A percentile compares a stretch with the other conserved stretches of the same genome.
Conservation (phyloP, 2,888 invertebrate genomes). For the Pyrochroa serraticornis region DNA sequence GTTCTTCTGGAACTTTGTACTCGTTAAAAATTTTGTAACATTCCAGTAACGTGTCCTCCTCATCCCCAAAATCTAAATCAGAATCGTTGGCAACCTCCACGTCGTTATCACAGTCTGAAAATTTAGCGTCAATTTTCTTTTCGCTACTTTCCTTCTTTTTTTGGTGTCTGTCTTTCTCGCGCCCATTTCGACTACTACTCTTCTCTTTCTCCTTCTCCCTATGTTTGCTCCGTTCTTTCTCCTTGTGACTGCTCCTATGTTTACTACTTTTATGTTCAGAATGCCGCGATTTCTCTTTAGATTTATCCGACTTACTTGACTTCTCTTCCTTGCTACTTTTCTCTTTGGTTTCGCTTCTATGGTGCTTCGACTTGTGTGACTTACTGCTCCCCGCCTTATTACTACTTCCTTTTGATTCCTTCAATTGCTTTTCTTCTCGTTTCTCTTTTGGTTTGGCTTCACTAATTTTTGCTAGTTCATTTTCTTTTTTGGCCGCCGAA, state of each 20-base stretch:
- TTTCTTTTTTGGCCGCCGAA: constrained; percentile 19
- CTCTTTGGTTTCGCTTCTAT: constrained; percentile 31
- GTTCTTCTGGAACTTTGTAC: constrained; percentile 61
- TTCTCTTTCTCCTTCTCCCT: constrained; percentile 26
- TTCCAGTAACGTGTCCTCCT: constrained; percentile 70
- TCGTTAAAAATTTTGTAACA: constrained; percentile 88
- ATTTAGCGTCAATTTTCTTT: constrained; percentile 12
- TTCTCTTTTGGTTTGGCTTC: constrained; percentile 13
- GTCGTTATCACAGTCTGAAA: constrained; percentile 26
- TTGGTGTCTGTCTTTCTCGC: constrained; percentile 23
- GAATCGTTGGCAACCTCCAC: constrained; percentile 26
- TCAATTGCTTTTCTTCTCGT: constrained; percentile 7
- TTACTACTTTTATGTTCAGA: constrained; percentile 44
- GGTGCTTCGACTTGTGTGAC: constrained; percentile 32
- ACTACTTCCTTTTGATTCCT: constrained; percentile 10
- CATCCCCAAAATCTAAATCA: constrained; percentile 60
- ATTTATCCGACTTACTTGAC: constrained; percentile 23
- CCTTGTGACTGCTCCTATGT: constrained; percentile 38
- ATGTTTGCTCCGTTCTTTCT: constrained; percentile 26
- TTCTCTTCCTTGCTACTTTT: constrained; percentile 18
- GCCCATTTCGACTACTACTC: constrained; percentile 20
- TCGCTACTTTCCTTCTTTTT: constrained; percentile 19
- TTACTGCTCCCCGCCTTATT: constrained; percentile 25
- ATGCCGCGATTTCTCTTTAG: constrained; percentile 6
- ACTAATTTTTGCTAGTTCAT: constrained; percentile 11